A percentile compares a stretch with the other conserved stretches of the same genome.
These are phyloP conservation scores for Apaloderma vittatum DNA, from an alignment of 2,113 vertebrate genomes.

Conservation along the genomic window DNA sequence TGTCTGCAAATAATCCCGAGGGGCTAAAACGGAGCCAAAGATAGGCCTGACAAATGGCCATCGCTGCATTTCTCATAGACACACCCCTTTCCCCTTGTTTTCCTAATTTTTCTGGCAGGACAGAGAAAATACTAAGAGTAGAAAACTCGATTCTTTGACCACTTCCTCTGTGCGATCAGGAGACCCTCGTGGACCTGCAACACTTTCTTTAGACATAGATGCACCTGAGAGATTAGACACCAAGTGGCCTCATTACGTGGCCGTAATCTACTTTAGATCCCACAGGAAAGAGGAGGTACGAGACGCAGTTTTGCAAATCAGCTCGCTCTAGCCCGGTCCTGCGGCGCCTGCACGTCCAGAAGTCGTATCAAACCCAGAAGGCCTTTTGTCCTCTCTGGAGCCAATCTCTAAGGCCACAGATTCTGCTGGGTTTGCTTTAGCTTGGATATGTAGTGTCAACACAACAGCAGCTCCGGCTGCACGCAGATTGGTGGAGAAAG, in stretches of 20 bases:
- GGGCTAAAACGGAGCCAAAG: neutral
- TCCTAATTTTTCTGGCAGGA: neutral
- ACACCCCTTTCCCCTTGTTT: neutral
- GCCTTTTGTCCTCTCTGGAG: conserved; percentile 28
- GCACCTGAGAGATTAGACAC: neutral
- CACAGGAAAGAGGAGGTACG: neutral
- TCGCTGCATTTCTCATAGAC: neutral
- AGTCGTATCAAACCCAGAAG: neutral
- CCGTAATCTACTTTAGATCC: neutral
- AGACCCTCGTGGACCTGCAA: neutral
- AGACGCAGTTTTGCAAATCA: neutral
- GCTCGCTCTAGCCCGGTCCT: neutral
- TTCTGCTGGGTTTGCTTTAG: conserved; percentile 61
- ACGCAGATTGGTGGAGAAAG: conserved; percentile 67
- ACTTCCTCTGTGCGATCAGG: neutral
- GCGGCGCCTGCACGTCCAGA: neutral
- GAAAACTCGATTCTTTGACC: neutral
- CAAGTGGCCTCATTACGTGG: neutral
- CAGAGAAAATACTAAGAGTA: neutral
- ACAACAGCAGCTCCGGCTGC: conserved; percentile 58
- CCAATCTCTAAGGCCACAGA: conserved; percentile 27
- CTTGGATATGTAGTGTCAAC: conserved; percentile 62
- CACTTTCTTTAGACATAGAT: neutral
- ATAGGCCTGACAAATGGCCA: neutral
- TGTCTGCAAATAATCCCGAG: neutral